Evolutionary conservation across 2,113 vertebrate species (phyloP), one percentile per base, ranked within the genome.

Genomic region (Baryphthengus martii): DNA sequence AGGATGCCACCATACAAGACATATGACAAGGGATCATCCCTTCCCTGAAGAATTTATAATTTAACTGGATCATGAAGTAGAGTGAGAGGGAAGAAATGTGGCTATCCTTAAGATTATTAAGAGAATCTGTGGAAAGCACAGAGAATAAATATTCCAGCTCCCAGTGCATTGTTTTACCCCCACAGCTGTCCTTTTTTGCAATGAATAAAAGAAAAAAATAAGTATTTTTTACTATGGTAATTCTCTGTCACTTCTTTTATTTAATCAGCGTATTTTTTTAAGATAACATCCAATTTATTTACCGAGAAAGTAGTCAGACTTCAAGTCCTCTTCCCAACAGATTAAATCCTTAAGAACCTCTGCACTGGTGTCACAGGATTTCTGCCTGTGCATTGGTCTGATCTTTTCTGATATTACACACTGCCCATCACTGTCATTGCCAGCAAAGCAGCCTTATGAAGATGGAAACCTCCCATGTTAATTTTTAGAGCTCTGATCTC

Each of bases 391-490:
- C 37, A 37, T 7, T 7, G 23, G 35, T 79, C 40, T 7, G 23
- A 49, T 82, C 40, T 87, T 93, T 86, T 42, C 44, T 1, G 1
- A 24, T 47, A 66, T 75, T 55, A 42, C 61, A 35, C 14, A 25
- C 16, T 66, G 90, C 56, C 70, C 71, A 24, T 84, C 85, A 39
- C 37, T 84, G 62, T 45, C 88, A 37, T 17, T 39, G 33, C 19
- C 44, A 61, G 65, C n/a, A 80, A 71, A 86, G 37, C 56, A 89
- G 37, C 44, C 37, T 62, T 82, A 82, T 76, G 88, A 92, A 93
- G 92, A 94, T 53, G 77, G 73, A 93, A 85, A 92, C 33, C n/a
- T 93, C 55, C 65, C n/a, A 45, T 40, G 62, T 75, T 90, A 86
- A 93, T 95, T 90, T 90, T 85, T 70, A 73, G 66, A 84, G 66